These are phyloP conservation scores for Micronycteris hirsuta DNA, from an alignment of 2,113 vertebrate genomes.

Conservation along the genomic window DNA sequence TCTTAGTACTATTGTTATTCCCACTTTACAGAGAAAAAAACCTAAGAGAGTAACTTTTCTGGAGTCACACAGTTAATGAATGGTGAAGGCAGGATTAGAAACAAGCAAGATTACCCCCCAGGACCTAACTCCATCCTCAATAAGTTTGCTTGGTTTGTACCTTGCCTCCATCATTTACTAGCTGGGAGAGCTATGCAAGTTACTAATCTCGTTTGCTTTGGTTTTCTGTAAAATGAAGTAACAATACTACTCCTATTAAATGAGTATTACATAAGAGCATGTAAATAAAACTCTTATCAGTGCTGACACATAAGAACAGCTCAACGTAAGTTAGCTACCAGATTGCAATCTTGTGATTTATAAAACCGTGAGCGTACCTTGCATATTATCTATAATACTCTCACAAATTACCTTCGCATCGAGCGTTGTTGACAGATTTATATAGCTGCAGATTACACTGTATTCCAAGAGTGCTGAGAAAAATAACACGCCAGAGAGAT, in stretches of 20 bases:
- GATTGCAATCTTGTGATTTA: not conserved
- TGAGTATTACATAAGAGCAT: not conserved
- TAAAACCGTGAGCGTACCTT: not conserved
- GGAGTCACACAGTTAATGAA: not conserved
- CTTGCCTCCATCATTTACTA: not conserved
- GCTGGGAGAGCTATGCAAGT: not conserved
- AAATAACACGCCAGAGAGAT: constrained; percentile 4
- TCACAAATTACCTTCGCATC: not conserved
- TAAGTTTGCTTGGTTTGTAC: not conserved
- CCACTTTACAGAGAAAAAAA: not conserved
- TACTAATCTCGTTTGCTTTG: not conserved
- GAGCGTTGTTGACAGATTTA: not conserved
- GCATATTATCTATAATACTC: not conserved
- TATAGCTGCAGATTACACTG: not conserved
- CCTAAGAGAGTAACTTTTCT: not conserved
- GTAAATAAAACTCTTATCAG: not conserved
- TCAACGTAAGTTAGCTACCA: not conserved
- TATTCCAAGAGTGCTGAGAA: not conserved
- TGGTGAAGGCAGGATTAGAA: not conserved
- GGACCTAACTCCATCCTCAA: not conserved
- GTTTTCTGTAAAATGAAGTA: not conserved
- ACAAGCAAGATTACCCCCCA: not conserved
- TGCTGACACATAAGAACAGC: not conserved
- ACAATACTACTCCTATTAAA: not conserved
- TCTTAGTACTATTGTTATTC: not conserved